phyloP scores from a whole-genome alignment of 2,888 invertebrate genomes.

The Scelioninae gen. 1 region DNA sequence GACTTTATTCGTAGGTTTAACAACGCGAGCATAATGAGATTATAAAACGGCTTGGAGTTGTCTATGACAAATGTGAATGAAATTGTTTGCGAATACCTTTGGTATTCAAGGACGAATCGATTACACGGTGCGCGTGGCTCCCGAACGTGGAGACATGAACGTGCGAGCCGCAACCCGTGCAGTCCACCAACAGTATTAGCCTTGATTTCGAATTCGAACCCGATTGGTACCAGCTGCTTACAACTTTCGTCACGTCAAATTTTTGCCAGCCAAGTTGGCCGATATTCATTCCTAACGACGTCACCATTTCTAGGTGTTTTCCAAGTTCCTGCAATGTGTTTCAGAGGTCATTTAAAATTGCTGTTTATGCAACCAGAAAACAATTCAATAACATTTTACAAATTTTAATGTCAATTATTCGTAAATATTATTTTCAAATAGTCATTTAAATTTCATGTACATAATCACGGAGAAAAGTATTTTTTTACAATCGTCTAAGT shows the following conservation, averaged over 20 bases:
- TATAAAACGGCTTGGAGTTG: constrained; percentile 36
- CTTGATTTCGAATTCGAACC: constrained; percentile 85
- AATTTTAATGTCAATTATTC: too few relatives aligned
- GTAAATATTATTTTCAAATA: too few relatives aligned
- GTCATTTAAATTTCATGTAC: too few relatives aligned
- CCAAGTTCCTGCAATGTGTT: constrained; percentile 78
- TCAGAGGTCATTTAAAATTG: neutral
- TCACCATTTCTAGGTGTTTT: constrained; percentile 82
- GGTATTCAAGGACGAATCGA: constrained; percentile 81
- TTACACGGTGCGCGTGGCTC: constrained; percentile 80
- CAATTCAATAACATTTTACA: too few relatives aligned
- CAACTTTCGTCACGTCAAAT: constrained; percentile 92
- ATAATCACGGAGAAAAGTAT: too few relatives aligned
- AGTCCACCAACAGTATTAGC: constrained; percentile 92
- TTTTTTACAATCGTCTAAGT: too few relatives aligned
- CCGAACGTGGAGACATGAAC: constrained; percentile 87
- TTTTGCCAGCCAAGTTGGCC: constrained; percentile 93
- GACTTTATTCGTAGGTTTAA: constrained; percentile 35
- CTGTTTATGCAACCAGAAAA: neutral
- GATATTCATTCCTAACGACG: constrained; percentile 85
- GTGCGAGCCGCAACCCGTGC: constrained; percentile 91
- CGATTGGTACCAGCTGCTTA: constrained; percentile 89
- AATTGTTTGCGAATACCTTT: constrained; percentile 77
- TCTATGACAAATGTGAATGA: constrained; percentile 45
- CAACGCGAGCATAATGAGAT: constrained; percentile 45